Conservation (phyloP, 2,888 invertebrate species). For the Athripsodes cinereus region DNA sequence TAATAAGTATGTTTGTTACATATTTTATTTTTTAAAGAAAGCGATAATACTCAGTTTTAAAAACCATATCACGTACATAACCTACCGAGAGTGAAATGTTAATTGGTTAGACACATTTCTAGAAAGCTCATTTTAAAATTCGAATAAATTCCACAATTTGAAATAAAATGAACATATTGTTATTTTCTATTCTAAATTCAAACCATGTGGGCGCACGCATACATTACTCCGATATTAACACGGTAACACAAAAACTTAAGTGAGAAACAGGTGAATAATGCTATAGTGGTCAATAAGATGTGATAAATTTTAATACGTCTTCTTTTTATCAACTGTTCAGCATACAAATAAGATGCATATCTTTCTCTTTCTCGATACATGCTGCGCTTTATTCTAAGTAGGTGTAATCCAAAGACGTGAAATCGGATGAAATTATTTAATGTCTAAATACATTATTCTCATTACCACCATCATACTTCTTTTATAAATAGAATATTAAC, state of each 20-base stretch:
- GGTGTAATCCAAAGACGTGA: not conserved
- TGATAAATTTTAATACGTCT: not conserved
- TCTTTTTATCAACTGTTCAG: not conserved
- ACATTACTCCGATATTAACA: not conserved
- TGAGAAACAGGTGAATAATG: not conserved
- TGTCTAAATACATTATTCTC: no score
- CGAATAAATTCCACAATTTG: no score
- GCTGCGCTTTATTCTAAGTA: not conserved
- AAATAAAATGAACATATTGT: no score
- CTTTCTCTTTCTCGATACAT: not conserved
- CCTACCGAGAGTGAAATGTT: no score
- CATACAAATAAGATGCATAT: not conserved
- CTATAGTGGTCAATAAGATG: not conserved
- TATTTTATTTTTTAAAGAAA: no score
- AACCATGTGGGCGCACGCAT: not conserved
- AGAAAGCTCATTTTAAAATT: no score
- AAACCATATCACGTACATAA: no score
- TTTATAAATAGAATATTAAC: no score
- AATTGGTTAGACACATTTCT: no score
- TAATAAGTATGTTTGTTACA: no score
- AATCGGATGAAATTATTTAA: not conserved
- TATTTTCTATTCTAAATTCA: not conserved
- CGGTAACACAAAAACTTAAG: conserved; percentile 1
- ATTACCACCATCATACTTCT: no score
- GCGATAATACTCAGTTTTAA: no score